Conservation (phyloP, 2,888 invertebrate species). For the Amiota mariae region DNA sequence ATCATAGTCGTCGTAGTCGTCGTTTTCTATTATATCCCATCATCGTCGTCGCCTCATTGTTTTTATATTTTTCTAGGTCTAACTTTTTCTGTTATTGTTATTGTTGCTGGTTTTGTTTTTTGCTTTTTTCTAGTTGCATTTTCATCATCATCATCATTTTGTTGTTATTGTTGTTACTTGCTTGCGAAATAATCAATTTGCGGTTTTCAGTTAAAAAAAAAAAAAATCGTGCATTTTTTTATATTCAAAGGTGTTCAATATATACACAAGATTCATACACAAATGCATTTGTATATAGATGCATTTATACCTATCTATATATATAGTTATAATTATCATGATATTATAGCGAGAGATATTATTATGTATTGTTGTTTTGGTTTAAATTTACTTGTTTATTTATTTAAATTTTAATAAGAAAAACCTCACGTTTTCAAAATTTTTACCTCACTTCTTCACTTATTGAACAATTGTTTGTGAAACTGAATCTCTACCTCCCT, state of each 20-base stretch:
- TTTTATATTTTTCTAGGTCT: neutral
- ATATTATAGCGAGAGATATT: too few species aligned
- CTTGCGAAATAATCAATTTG: constrained; percentile 29
- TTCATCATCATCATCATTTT: neutral
- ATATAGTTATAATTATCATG: too few species aligned
- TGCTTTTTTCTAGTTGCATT: neutral
- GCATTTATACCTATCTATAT: too few species aligned
- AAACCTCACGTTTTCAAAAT: constrained; percentile 34
- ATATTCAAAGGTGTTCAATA: constrained; percentile 17
- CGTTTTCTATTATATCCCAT: neutral
- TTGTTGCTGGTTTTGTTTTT: neutral
- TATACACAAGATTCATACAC: constrained; percentile 21
- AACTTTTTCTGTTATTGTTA: neutral
- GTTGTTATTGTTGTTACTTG: constrained; percentile 45
- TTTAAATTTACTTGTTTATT: constrained; percentile 36
- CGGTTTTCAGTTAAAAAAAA: constrained; percentile 18
- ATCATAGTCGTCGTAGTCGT: neutral
- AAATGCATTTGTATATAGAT: too few species aligned
- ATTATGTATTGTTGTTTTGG: neutral
- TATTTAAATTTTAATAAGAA: constrained; percentile 38
- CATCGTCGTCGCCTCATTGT: constrained; percentile 3
- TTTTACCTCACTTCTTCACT: neutral
- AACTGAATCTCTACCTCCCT: neutral
- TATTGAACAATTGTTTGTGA: neutral
- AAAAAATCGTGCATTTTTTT: constrained; percentile 24